Conservation (phyloP, 2,888 invertebrate species). For the Caenorhabditis sp. region DNA sequence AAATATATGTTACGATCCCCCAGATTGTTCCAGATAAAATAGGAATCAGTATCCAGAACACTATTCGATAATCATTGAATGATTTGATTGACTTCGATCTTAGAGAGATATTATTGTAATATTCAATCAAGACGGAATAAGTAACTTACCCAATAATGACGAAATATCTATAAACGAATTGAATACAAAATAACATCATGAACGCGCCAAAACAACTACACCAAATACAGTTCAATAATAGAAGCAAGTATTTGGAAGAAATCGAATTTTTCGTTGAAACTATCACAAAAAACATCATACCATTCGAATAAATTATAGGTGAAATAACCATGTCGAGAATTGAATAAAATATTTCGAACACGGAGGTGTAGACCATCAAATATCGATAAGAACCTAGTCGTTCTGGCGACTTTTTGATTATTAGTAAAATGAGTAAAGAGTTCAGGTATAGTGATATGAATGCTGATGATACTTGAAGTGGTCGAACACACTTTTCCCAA, state of each 20-base stretch:
- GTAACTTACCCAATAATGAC: neutral
- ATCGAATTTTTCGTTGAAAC: neutral
- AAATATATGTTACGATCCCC: slow-evolving; percentile 11
- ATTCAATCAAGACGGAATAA: too few species aligned
- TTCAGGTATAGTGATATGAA: too few species aligned
- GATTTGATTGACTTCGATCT: neutral
- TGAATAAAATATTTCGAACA: neutral
- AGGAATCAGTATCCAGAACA: slow-evolving; percentile 16
- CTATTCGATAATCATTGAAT: slow-evolving; percentile 13
- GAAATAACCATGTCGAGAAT: neutral
- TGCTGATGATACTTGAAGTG: too few species aligned
- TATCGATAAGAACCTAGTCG: too few species aligned
- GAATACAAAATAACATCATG: neutral
- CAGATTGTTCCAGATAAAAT: slow-evolving; percentile 12
- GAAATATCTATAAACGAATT: neutral
- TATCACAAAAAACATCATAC: neutral
- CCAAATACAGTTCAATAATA: neutral
- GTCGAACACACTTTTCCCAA: too few species aligned
- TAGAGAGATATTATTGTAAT: too few species aligned
- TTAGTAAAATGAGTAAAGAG: too few species aligned
- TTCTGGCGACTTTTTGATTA: too few species aligned
- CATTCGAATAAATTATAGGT: neutral
- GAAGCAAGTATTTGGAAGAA: neutral
- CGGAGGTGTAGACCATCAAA: neutral
- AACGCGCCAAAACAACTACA: neutral